phyloP scores from a whole-genome alignment of 2,888 invertebrate species.

The Synergus japonicus region DNA sequence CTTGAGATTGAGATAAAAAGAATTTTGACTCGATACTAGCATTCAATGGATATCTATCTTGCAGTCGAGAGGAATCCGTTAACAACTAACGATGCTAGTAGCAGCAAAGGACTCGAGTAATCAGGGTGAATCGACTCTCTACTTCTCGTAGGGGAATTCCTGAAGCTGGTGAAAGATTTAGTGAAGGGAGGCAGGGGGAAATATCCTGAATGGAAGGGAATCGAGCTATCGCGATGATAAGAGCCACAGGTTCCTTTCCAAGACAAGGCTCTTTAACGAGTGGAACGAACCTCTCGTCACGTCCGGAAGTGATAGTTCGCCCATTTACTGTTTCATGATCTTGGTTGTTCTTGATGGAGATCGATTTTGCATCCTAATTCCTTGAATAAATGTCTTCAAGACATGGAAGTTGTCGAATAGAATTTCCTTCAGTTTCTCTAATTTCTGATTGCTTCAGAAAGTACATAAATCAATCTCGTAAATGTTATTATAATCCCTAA shows the following conservation, averaged over 20 bases:
- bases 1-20: slow-evolving; percentile 16
- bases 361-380: slow-evolving; percentile 41
- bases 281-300: slow-evolving; percentile 71
- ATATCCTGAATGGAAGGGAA: slow-evolving; percentile 51
- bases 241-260: slow-evolving; percentile 63
- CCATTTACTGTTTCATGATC: slow-evolving; percentile 41
- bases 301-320: slow-evolving; percentile 57
- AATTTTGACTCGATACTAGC: slow-evolving; percentile 33
- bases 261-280: slow-evolving; percentile 73
- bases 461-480: background rate
- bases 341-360: slow-evolving; percentile 9
- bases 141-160: slow-evolving; percentile 51
- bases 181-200: slow-evolving; percentile 41
- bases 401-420: slow-evolving; percentile 12
- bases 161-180: slow-evolving; percentile 53
- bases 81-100: slow-evolving; percentile 67
- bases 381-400: slow-evolving; percentile 41
- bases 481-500: too few relatives aligned
- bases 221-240: slow-evolving; percentile 54
- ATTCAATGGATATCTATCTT: slow-evolving; percentile 38
- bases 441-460: background rate
- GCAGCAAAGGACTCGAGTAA: slow-evolving; percentile 60
- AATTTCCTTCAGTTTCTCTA: slow-evolving; percentile 17
- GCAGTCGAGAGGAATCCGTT: slow-evolving; percentile 47
- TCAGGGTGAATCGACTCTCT: slow-evolving; percentile 59